Base-by-base conservation (phyloP, 2,888 invertebrate genomes). In the Lamproptera curius region DNA sequence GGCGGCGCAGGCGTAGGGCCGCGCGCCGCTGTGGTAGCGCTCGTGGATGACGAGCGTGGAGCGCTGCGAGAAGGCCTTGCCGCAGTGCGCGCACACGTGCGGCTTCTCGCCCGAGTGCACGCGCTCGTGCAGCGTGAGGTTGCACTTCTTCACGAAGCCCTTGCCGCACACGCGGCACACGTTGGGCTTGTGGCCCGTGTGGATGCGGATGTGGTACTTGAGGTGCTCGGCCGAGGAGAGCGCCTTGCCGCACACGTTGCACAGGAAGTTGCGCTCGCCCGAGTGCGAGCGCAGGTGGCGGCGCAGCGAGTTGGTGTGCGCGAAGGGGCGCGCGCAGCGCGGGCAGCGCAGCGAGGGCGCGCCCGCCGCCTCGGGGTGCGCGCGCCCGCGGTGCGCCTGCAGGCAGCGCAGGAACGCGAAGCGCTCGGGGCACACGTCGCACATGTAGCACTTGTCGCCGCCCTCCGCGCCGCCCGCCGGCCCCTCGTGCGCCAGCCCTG, bases 71-170 rank as follows among this genome's bases (percentile, higher is more conserved):
- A 91, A 91, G 28, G 89, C 88, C 69, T 91, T 91, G n/a, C 89
- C 89, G 71, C 91, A 91, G 66, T 87, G 83, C 52, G 88, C 76
- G 68, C 91, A 91, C 50, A 88, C 83, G 72, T 90, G 89, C 28
- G 91, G 91, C 69, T 90, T 90, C 73, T 91, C 91, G 0, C 91
- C 91, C 1, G 88, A 89, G 71, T 91, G 91, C 41, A 90, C 89
- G 35, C 91, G 79, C 73, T 90, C 90, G 75, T 91, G 91, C 58
- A 90, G 73, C 15, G 89, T 89, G 57, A 91, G 70, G 72, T 90
- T 89, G 63, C 89, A 89, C 58, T 90, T 88, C 68, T 90, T 90
- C 20, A 89, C 89, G 70, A 91, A 91, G 1, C 88, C 88, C 63
- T 91, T 90, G 37, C 88, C 86, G 63, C 87, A 88, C 5, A 58